phyloP scores from a whole-genome alignment of 2,797 vertebrate species.

The Taenioides sp. region DNA sequence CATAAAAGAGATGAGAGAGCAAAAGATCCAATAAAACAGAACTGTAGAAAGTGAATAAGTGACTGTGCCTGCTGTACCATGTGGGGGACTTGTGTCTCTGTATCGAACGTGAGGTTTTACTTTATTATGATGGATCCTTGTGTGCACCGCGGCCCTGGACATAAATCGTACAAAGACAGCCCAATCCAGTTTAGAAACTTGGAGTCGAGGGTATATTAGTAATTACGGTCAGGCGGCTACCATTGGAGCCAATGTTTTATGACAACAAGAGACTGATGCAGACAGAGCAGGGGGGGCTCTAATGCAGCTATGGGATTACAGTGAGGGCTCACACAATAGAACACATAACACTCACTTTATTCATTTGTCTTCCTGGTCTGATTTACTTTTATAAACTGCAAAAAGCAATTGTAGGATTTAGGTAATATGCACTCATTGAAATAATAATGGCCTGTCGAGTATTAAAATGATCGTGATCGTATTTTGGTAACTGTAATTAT shows the following conservation, averaged over 20 bases:
- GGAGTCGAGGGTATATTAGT: slow-evolving; percentile 40
- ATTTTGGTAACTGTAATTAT: too few species aligned
- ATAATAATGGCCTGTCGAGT: too few species aligned
- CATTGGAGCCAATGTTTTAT: slow-evolving; percentile 32
- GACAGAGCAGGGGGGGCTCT: slow-evolving; percentile 33
- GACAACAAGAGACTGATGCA: slow-evolving; percentile 36
- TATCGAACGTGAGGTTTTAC: slow-evolving; percentile 15
- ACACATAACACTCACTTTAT: background rate
- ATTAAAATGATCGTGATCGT: too few species aligned
- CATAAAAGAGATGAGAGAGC: slow-evolving; percentile 10
- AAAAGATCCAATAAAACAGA: slow-evolving; percentile 9
- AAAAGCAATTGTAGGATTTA: background rate
- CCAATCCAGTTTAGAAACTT: slow-evolving; percentile 46
- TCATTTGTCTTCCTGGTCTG: background rate
- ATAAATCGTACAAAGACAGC: slow-evolving; percentile 37
- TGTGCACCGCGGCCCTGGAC: slow-evolving; percentile 28
- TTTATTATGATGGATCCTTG: slow-evolving; percentile 41
- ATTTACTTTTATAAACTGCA: background rate
- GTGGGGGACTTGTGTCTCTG: slow-evolving; percentile 16
- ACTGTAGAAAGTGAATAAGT: slow-evolving; percentile 14
- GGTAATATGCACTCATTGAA: background rate
- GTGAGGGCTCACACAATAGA: slow-evolving; percentile 44
- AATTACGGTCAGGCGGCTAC: slow-evolving; percentile 45
- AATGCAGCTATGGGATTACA: slow-evolving; percentile 44
- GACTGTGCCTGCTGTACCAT: slow-evolving; percentile 1